phyloP scores from a whole-genome alignment of 1,140 invertebrate genomes.

The Drosophila micromelanica region DNA sequence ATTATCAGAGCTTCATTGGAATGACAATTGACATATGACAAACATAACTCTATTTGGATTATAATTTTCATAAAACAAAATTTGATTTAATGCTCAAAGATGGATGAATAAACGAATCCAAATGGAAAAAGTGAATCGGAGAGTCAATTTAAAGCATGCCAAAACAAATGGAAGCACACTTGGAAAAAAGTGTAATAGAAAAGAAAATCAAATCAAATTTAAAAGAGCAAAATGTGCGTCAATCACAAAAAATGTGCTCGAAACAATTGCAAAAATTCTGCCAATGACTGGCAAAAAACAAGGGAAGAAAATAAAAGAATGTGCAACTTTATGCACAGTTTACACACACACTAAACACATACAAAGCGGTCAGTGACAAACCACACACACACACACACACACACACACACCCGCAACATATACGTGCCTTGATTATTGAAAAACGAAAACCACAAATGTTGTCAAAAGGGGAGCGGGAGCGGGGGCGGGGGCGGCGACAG shows the following conservation, averaged over 20 bases:
- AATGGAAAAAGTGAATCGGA: neutral
- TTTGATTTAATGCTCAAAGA: too few species aligned
- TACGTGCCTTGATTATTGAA: slow-evolving; percentile 60
- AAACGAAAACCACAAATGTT: slow-evolving; percentile 49
- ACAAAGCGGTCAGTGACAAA: slow-evolving; percentile 50
- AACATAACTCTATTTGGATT: too few species aligned
- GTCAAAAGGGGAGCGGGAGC: neutral
- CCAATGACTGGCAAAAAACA: slow-evolving; percentile 19
- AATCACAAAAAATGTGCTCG: slow-evolving; percentile 11
- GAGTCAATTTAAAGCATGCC: neutral
- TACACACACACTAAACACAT: slow-evolving; percentile 22
- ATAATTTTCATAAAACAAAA: too few species aligned
- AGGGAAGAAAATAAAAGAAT: slow-evolving; percentile 8
- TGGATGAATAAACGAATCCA: neutral
- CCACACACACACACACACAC: neutral
- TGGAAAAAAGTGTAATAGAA: neutral
- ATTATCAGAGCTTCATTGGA: too few species aligned
- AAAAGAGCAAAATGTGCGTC: neutral
- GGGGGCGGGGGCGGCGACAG: too few species aligned
- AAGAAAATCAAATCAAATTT: neutral
- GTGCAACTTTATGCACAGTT: slow-evolving; percentile 27
- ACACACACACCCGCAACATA: slow-evolving; percentile 9
- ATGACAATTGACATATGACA: too few species aligned
- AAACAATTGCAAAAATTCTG: slow-evolving; percentile 22
- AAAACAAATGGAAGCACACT: neutral